Evolutionary conservation across 2,888 invertebrate species (phyloP).

Genomic region (Saturnia japonica): DNA sequence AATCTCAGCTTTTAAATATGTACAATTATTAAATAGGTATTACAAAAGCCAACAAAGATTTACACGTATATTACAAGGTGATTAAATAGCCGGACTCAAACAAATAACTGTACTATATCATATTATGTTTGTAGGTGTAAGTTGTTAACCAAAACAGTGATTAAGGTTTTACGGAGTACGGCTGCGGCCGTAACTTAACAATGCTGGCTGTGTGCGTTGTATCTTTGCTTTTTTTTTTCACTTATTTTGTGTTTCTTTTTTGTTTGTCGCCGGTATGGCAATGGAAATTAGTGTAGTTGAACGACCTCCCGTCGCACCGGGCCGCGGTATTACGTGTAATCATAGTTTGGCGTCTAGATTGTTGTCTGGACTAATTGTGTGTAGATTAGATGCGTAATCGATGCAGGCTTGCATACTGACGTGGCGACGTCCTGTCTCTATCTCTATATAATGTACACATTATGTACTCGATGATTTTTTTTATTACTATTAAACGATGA

Average conservation of each 20-base stretch:
- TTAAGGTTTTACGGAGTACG: slow-evolving; percentile 14
- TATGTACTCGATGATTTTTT: not conserved
- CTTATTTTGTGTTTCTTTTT: slow-evolving; percentile 31
- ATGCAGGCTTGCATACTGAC: not conserved
- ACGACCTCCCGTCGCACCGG: slow-evolving; percentile 24
- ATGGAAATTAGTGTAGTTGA: slow-evolving; percentile 45
- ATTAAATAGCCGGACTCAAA: not conserved
- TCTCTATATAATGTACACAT: not conserved
- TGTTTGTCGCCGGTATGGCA: slow-evolving; percentile 41
- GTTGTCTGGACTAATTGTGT: slow-evolving; percentile 16
- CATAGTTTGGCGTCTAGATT: slow-evolving; percentile 20
- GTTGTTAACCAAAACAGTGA: not conserved
- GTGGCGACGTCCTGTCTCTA: slow-evolving; percentile 13
- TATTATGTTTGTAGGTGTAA: not conserved
- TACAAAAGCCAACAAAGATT: not conserved
- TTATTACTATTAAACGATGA: not conserved
- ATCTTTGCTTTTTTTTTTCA: slow-evolving; percentile 42
- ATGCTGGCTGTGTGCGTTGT: slow-evolving; percentile 38
- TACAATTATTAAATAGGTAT: not conserved
- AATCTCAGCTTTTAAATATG: not conserved
- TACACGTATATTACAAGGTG: not conserved
- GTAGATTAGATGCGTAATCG: slow-evolving; percentile 19
- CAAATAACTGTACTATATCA: not conserved
- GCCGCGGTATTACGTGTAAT: slow-evolving; percentile 20
- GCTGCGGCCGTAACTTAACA: slow-evolving; percentile 45